These are phyloP conservation scores for Edolisoma coerulescens DNA, from an alignment of 2,113 vertebrate species.

Conservation along the genomic window DNA sequence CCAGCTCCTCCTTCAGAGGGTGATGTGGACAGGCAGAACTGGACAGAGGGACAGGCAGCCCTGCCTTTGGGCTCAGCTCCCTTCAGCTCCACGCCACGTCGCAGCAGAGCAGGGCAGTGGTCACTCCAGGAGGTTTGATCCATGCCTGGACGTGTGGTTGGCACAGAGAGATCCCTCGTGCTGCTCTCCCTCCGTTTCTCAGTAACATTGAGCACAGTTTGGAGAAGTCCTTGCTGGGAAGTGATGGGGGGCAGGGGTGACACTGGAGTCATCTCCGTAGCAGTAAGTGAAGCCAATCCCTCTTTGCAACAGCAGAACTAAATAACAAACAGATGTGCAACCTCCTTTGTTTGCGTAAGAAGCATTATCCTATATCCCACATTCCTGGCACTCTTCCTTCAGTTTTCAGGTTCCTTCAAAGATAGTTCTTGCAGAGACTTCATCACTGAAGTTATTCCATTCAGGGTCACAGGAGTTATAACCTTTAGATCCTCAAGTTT, in stretches of 20 bases:
- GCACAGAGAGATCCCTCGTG: fast-evolving
- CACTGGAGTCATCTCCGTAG: neutral
- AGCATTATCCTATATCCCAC: neutral
- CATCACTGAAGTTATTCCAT: neutral
- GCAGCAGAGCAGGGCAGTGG: neutral
- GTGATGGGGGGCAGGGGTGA: conserved; percentile 6
- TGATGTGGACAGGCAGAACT: neutral
- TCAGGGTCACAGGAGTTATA: neutral
- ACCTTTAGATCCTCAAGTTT: neutral
- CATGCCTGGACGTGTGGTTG: fast-evolving
- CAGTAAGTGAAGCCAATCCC: neutral
- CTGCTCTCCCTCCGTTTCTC: neutral
- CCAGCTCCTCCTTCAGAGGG: neutral
- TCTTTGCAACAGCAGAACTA: neutral
- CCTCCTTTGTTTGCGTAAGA: conserved; percentile 7
- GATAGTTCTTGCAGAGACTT: neutral
- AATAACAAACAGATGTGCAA: conserved; percentile 48
- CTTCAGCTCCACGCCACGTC: fast-evolving
- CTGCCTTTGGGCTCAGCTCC: neutral
- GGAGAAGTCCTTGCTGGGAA: neutral
- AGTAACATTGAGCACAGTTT: neutral
- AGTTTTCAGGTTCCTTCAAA: neutral
- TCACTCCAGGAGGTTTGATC: neutral
- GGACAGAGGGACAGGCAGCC: neutral
- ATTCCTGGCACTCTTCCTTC: conserved; percentile 3